Conservation (phyloP, 2,888 invertebrate species). For the Opisthograptis luteolata region DNA sequence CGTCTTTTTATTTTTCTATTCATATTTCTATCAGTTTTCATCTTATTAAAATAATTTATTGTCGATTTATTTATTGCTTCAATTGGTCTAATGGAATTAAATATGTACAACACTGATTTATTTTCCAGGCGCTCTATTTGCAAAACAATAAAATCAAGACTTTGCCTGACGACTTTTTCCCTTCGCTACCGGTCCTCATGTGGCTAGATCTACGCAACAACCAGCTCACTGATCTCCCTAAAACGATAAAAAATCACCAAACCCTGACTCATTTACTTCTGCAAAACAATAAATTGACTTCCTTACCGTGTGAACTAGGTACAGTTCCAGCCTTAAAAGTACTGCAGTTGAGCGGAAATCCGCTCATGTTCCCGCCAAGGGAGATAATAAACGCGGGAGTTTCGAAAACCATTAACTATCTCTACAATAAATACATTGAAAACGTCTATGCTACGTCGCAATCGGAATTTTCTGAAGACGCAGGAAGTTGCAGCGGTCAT, state of each 20-base stretch:
- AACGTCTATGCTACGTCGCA: conserved; percentile 59
- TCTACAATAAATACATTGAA: conserved; percentile 64
- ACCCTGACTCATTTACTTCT: conserved; percentile 86
- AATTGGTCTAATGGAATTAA: too few species aligned
- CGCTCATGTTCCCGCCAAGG: conserved; percentile 83
- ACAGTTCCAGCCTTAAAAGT: conserved; percentile 84
- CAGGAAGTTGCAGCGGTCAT: conserved; percentile 41
- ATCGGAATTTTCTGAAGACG: conserved; percentile 57
- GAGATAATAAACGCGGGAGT: conserved; percentile 82
- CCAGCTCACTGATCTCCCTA: conserved; percentile 80
- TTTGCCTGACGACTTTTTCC: conserved; percentile 85
- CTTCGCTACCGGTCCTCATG: conserved; percentile 78
- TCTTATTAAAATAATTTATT: too few species aligned
- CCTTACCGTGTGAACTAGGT: conserved; percentile 86
- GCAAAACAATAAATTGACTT: conserved; percentile 85
- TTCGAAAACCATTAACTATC: conserved; percentile 57
- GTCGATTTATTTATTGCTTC: too few species aligned
- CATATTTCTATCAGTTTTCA: too few species aligned
- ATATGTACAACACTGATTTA: not conserved
- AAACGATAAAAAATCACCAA: conserved; percentile 82
- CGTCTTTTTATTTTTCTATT: too few species aligned
- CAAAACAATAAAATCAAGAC: conserved; percentile 80
- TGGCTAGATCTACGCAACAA: conserved; percentile 88
- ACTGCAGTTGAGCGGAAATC: conserved; percentile 86
- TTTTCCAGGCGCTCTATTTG: conserved; percentile 71